A percentile compares a stretch with the other conserved stretches of the same genome.
These are phyloP conservation scores for Rafetus swinhoei DNA, from an alignment of 2,113 vertebrate genomes.

Conservation along the genomic window DNA sequence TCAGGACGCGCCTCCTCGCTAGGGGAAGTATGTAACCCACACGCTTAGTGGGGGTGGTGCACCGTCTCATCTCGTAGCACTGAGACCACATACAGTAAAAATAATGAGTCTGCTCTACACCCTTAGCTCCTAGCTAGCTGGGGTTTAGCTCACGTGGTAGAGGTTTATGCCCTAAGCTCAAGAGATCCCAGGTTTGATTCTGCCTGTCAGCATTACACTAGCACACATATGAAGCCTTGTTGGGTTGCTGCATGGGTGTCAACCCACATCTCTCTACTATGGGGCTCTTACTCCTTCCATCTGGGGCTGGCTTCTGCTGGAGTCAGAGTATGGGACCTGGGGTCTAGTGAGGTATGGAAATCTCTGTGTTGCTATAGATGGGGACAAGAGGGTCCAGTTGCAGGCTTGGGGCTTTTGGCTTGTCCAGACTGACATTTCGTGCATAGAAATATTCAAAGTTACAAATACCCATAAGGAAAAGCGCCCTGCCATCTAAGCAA, in stretches of 20 bases:
- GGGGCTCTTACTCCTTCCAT: not conserved
- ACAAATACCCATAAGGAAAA: not conserved
- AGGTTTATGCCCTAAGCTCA: no score
- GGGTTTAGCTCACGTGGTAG: no score
- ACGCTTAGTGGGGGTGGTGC: no score
- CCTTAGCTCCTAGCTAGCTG: no score
- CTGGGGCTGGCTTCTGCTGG: no score
- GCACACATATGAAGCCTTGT: not conserved
- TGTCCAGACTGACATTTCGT: not conserved
- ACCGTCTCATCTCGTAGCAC: no score
- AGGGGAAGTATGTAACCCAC: no score
- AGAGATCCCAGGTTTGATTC: no score
- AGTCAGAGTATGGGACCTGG: not conserved
- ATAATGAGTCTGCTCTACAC: no score
- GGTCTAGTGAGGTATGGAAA: not conserved
- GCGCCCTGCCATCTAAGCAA: not conserved
- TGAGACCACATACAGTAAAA: no score
- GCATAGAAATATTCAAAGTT: not conserved
- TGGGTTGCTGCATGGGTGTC: not conserved
- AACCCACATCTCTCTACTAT: not conserved
- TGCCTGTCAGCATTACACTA: no score
- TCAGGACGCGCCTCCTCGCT: no score
- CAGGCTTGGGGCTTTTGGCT: not conserved
- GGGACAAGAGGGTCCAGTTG: not conserved
- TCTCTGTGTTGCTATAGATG: not conserved